Percentiles rank a stretch among this genome's conserved stretches.
Evolutionary conservation across 23 tunicate genomes (phyloP).

Genomic region (Oikopleura albicans): DNA sequence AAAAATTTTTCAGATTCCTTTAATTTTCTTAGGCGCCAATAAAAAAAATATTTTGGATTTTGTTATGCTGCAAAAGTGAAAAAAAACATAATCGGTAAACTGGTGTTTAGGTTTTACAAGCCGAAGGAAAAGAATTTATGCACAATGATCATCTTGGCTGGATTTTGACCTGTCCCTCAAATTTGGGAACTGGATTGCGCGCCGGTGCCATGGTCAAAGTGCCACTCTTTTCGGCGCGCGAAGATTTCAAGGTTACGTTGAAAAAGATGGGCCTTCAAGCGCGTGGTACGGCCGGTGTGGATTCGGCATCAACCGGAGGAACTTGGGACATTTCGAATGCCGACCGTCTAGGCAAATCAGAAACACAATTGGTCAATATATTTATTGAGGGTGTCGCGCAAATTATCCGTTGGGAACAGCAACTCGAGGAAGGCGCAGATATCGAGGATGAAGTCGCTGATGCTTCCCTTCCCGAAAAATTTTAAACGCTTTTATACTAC

Average conservation of each 20-base stretch:
- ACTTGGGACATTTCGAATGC: not conserved
- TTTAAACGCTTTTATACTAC: no score
- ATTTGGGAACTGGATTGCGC: slow-evolving; percentile 29
- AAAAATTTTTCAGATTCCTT: no score
- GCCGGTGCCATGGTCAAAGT: slow-evolving; percentile 24
- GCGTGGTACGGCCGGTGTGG: not conserved
- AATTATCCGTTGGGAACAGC: not conserved
- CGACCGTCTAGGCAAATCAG: not conserved
- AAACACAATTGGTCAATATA: not conserved
- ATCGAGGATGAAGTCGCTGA: no score
- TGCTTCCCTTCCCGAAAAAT: no score
- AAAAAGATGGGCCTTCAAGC: slow-evolving; percentile 18
- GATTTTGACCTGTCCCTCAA: no score
- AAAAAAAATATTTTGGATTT: no score
- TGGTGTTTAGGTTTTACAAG: no score
- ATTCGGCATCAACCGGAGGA: not conserved
- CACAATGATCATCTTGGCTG: slow-evolving; percentile 27
- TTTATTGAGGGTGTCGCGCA: not conserved
- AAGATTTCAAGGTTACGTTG: slow-evolving; percentile 17
- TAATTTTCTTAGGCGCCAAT: no score
- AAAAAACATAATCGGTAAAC: no score
- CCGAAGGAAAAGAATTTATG: not conserved
- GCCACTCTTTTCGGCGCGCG: slow-evolving; percentile 18
- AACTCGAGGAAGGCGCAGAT: no score
- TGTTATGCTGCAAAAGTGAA: no score